Conservation (phyloP, 2,113 vertebrate species). For the Neopipo cinnamomea region DNA sequence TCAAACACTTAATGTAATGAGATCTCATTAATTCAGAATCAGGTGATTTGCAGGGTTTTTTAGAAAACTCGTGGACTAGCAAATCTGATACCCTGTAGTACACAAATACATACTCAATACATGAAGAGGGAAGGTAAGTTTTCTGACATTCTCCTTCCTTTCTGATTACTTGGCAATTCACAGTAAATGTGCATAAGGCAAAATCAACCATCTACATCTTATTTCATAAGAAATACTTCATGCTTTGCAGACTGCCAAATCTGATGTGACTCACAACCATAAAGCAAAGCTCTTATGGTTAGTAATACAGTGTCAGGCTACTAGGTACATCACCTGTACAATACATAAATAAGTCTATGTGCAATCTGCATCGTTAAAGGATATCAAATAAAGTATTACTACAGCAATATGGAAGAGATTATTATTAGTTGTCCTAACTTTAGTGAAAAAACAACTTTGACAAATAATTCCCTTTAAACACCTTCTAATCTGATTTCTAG, state of each 20-base stretch:
- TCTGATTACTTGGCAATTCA: neutral
- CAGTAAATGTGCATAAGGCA: neutral
- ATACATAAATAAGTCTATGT: neutral
- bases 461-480: slow-evolving; percentile 69
- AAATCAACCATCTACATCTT: neutral
- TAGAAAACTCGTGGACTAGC: neutral
- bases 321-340: neutral
- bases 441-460: slow-evolving; percentile 36
- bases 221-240: neutral
- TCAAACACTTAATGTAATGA: neutral
- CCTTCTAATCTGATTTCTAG: slow-evolving; percentile 71
- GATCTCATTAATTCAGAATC: slow-evolving; percentile 2
- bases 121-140: neutral
- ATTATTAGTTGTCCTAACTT: slow-evolving; percentile 39
- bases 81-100: neutral
- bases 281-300: neutral
- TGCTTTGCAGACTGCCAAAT: neutral
- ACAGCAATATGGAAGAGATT: slow-evolving; percentile 23
- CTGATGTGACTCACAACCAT: neutral
- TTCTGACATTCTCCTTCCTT: neutral
- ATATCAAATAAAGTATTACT: neutral
- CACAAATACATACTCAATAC: neutral
- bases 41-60: neutral
- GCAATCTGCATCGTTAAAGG: neutral
- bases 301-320: neutral